Conservation (phyloP, 2,113 vertebrate genomes). For the Psilopogon haemacephalus region DNA sequence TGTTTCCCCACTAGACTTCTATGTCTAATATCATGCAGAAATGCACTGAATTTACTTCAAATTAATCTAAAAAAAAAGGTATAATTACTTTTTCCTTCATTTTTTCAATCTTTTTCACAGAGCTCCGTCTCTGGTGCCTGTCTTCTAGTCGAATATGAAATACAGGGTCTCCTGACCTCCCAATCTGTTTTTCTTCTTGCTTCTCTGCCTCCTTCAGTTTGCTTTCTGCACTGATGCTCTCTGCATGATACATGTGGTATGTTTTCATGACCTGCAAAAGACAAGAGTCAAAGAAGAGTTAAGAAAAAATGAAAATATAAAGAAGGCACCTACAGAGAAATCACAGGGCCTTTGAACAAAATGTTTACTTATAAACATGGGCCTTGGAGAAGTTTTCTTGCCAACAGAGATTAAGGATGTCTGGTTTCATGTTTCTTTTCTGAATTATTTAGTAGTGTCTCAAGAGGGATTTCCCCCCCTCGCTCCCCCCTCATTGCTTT, state of each 20-base stretch:
- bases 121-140: conserved; percentile 90
- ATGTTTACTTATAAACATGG: neutral
- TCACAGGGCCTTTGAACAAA: neutral
- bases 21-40: neutral
- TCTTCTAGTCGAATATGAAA: conserved; percentile 93
- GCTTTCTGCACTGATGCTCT: conserved; percentile 95
- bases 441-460: neutral
- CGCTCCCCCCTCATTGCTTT: neutral
- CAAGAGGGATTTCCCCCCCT: neutral
- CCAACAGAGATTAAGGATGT: neutral
- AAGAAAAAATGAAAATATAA: conserved; percentile 14
- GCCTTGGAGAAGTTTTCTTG: neutral
- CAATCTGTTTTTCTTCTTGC: conserved; percentile 96
- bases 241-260: conserved; percentile 98
- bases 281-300: conserved; percentile 11
- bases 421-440: neutral
- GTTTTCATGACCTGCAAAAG: conserved; percentile 95
- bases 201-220: conserved; percentile 98
- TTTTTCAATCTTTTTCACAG: conserved; percentile 99
- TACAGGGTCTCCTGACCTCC: conserved; percentile 87
- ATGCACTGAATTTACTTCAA: neutral
- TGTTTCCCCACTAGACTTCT: neutral
- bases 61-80: neutral
- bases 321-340: neutral
- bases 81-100: conserved; percentile 96